phyloP scores from a whole-genome alignment of 2,888 invertebrate species.

The Meloe dianella region DNA sequence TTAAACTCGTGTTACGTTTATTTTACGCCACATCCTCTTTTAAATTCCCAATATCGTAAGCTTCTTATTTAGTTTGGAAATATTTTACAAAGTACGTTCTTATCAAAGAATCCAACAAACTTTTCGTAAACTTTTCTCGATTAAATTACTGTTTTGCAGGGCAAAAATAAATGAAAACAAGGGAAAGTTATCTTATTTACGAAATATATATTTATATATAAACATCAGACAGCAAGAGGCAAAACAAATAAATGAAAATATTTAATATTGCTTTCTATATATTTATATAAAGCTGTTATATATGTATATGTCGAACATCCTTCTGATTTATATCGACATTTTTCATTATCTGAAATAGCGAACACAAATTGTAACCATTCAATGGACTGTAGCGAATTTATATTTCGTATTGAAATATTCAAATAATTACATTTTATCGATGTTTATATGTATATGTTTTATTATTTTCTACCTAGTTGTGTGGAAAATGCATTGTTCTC shows the following conservation, averaged over 20 bases:
- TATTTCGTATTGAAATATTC: conserved; percentile 50
- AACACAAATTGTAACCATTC: conserved; percentile 41
- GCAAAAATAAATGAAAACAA: not conserved
- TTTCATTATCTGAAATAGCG: conserved; percentile 48
- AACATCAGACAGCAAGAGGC: not conserved
- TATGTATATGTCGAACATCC: conserved; percentile 25
- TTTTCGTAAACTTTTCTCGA: conserved; percentile 18
- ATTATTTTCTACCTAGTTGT: conserved; percentile 22
- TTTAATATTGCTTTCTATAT: conserved; percentile 43
- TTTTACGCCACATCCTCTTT: not conserved
- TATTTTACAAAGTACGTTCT: conserved; percentile 4
- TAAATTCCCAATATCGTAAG: conserved; percentile 8
- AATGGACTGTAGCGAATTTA: conserved; percentile 49
- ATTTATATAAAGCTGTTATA: not conserved
- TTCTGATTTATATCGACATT: conserved; percentile 51
- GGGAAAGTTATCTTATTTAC: not conserved
- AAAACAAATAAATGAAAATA: conserved; percentile 35
- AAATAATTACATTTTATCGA: conserved; percentile 43
- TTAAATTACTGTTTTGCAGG: conserved; percentile 19
- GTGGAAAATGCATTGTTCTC: conserved; percentile 22
- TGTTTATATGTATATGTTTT: conserved; percentile 16
- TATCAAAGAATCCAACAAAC: conserved; percentile 19
- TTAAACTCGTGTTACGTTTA: not conserved
- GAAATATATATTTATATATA: not conserved
- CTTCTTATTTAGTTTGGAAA: conserved; percentile 11